phyloP scores from a whole-genome alignment of 2,113 vertebrate genomes.

The Petaurus breviceps region DNA sequence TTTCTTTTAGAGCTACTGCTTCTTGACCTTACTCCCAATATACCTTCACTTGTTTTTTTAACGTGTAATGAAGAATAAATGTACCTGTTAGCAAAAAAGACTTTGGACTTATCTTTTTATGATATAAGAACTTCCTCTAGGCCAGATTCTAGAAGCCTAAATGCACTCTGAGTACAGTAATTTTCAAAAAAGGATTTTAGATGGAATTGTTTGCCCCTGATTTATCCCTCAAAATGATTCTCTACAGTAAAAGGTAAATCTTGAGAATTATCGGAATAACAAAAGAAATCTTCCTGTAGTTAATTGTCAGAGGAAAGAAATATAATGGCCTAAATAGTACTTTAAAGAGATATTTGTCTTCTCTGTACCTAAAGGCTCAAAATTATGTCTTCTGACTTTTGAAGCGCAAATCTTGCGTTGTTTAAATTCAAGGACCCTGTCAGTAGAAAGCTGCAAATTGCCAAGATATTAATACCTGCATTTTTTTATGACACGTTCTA shows the following conservation, averaged over 20 bases:
- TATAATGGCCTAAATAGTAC: constrained; percentile 72
- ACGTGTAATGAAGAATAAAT: not conserved
- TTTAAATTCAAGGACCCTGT: constrained; percentile 79
- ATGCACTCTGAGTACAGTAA: constrained; percentile 42
- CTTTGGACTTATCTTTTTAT: constrained; percentile 58
- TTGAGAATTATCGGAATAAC: constrained; percentile 76
- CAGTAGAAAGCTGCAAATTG: constrained; percentile 69
- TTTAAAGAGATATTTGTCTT: constrained; percentile 75
- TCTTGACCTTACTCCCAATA: not conserved
- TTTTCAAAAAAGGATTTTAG: constrained; percentile 45
- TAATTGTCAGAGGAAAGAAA: constrained; percentile 77
- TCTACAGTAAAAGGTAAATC: constrained; percentile 61
- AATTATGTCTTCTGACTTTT: constrained; percentile 71
- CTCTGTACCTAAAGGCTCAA: constrained; percentile 59
- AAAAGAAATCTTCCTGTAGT: constrained; percentile 63
- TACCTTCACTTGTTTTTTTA: not conserved
- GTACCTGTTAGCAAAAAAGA: constrained; percentile 47
- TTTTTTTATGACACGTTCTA: constrained; percentile 83
- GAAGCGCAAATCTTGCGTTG: constrained; percentile 69
- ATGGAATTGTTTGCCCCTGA: constrained; percentile 56
- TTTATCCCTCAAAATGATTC: constrained; percentile 67
- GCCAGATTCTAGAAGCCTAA: constrained; percentile 56
- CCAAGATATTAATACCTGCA: constrained; percentile 79
- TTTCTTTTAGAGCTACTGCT: not conserved
- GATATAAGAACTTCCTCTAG: not conserved